Evolutionary conservation across 2,888 invertebrate species (phyloP).

Genomic region (Torymus auratus): DNA sequence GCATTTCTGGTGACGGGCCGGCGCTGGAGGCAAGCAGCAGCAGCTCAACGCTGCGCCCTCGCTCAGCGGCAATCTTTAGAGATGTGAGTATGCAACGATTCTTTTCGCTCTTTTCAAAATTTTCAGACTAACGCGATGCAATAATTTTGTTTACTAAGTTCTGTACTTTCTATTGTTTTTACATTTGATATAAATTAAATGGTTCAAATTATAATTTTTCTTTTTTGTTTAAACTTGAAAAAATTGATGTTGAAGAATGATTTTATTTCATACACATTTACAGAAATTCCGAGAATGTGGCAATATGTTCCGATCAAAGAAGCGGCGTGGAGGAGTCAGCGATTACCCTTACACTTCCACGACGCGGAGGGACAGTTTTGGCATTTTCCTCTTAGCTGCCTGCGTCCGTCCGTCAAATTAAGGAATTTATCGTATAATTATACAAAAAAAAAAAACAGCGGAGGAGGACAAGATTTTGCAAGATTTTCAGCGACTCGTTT

Average conservation of each 20-base stretch:
- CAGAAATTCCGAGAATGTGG: constrained; percentile 57
- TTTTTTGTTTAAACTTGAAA: neutral
- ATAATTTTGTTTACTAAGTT: no score
- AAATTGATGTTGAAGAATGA: neutral
- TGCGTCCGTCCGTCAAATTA: constrained; percentile 55
- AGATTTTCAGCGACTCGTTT: constrained; percentile 33
- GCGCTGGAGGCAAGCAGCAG: constrained; percentile 11
- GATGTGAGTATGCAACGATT: constrained; percentile 40
- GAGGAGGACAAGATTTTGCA: constrained; percentile 36
- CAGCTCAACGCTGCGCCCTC: constrained; percentile 28
- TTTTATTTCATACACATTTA: neutral
- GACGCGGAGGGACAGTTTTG: constrained; percentile 44
- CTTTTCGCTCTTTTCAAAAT: neutral
- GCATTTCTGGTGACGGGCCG: constrained; percentile 74
- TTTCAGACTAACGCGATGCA: no score
- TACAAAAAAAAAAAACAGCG: constrained; percentile 28
- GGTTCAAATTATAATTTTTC: no score
- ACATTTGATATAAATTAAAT: no score
- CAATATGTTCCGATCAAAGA: constrained; percentile 49
- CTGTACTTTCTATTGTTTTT: no score
- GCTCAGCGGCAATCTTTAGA: constrained; percentile 40
- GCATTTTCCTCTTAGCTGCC: constrained; percentile 47
- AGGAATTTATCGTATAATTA: constrained; percentile 43
- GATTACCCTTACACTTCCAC: constrained; percentile 30
- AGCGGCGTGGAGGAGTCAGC: constrained; percentile 36